Percentiles rank a stretch among this genome's conserved stretches.
These are phyloP conservation scores for Trichogramma pretiosum DNA, from an alignment of 1,140 invertebrate genomes.

Conservation along the genomic window DNA sequence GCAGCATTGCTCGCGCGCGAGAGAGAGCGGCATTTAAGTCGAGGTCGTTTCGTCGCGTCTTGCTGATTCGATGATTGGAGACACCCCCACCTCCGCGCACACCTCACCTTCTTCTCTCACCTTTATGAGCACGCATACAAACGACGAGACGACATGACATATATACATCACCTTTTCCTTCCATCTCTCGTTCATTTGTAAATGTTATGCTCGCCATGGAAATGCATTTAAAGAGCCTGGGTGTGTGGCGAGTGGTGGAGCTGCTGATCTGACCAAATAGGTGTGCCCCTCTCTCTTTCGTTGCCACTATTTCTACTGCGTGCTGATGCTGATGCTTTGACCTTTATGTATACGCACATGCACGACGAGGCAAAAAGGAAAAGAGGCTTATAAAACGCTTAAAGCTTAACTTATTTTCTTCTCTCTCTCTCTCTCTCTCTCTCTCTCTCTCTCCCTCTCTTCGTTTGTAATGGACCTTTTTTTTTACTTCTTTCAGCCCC, in stretches of 20 bases:
- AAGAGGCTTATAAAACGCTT: too few species aligned
- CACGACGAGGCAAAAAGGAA: too few species aligned
- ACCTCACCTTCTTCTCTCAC: not conserved
- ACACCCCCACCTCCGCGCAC: constrained; percentile 12
- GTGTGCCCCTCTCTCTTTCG: constrained; percentile 6
- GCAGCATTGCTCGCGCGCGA: constrained; percentile 10
- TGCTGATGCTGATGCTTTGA: too few species aligned
- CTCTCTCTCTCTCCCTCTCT: constrained; percentile 7
- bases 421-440: constrained; percentile 5
- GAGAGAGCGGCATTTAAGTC: constrained; percentile 12
- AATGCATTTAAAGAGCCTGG: too few species aligned
- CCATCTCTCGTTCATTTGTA: not conserved
- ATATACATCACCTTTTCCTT: not conserved
- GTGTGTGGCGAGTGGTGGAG: too few species aligned
- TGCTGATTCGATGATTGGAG: constrained; percentile 35
- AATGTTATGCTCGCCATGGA: not conserved
- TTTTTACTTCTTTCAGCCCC: constrained; percentile 2
- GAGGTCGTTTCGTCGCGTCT: constrained; percentile 26
- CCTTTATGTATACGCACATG: too few species aligned
- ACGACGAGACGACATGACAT: not conserved
- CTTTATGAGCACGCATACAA: not conserved
- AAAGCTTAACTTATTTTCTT: too few species aligned
- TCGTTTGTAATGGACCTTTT: not conserved
- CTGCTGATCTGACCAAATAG: constrained; percentile 4
- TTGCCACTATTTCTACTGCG: too few species aligned